Base-by-base conservation (phyloP, 2,888 invertebrate species). In the Pristionchus exspectatus region DNA sequence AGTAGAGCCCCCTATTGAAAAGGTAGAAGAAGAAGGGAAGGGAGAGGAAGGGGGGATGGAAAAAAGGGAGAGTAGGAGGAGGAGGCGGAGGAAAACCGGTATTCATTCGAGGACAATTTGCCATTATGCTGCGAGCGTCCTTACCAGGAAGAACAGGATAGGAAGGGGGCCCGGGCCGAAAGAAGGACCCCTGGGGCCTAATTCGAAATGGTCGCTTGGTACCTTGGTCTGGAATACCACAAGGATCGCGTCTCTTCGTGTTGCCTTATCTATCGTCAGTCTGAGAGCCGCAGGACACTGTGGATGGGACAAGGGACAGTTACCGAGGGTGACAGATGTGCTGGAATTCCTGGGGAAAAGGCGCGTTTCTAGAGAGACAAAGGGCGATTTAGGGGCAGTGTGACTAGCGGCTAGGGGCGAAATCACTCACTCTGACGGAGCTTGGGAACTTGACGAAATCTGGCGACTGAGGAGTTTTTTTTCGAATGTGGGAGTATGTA, bases 71-170 rank as follows among this genome's bases (percentile, higher is more conserved):
- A 27, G 81, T 27, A 72, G 81, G 50, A 77, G 44, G n/a, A 24
- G 24, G 38, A 38, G 18, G 44, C 1, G 50, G 50, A 24, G 50
- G n/a, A 50, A 27, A 81, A 81, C 81, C 81, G 81, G 81, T 81
- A 81, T 54, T 81, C 33, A 10, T 50, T n/a, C 44, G 81, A 81
- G 81, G 81, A 54, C 81, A 81, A 81, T 81, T 81, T 81, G 81
- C 81, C 81, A 81, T 81, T 81, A 81, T 54, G 27, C 27, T 12
- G 50, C 81, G 38, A 38, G 38, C 74, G 69, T 69, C 69, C 69
- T 69, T 69, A 69, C 69, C 38, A 77, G 74, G 74, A 81, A 27
- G 44, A 50, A 81, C 81, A 81, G 81, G 81, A 81, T 81, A 74
- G 30, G 69, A 4, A 27, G 10, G 69, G 12, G 14, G 3, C 12